Evolutionary conservation across 1,140 invertebrate species (phyloP).

Genomic region (Lepidotrigona ventralis): DNA sequence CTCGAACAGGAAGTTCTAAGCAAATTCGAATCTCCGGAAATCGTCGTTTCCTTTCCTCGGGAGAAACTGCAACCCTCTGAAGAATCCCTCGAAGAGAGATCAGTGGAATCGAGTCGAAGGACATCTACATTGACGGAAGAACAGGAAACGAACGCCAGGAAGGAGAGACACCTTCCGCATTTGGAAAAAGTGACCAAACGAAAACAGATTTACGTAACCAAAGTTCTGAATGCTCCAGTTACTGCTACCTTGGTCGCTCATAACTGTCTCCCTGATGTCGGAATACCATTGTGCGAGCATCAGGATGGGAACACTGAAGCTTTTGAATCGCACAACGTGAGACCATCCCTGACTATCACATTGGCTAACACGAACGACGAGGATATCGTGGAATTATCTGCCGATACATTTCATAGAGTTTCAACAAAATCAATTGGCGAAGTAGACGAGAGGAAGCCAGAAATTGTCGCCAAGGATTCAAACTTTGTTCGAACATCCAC

Average conservation of each 20-base stretch:
- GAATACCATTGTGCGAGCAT: constrained; percentile 45
- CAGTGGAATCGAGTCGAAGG: not conserved
- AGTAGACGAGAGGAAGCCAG: not conserved
- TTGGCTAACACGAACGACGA: not conserved
- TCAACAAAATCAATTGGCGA: not conserved
- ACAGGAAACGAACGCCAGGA: not conserved
- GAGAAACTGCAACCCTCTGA: not conserved
- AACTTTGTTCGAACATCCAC: not conserved
- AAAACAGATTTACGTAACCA: constrained; percentile 48
- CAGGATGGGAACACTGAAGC: not conserved
- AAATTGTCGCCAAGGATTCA: not conserved
- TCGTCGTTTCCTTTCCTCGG: not conserved
- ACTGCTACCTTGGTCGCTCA: constrained; percentile 55
- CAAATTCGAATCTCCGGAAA: not conserved
- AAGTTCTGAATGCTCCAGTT: constrained; percentile 54
- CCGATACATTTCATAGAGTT: not conserved
- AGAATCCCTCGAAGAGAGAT: not conserved
- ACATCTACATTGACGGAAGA: not conserved
- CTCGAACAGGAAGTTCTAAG: not conserved
- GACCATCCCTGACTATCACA: not conserved
- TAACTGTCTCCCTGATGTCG: constrained; percentile 60
- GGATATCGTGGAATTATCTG: too few relatives aligned
- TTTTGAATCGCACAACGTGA: not conserved
- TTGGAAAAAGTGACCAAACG: too few relatives aligned
- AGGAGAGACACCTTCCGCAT: not conserved